Evolutionary conservation across 2,113 vertebrate genomes (phyloP).

Genomic region (Atlantisia rogersi): DNA sequence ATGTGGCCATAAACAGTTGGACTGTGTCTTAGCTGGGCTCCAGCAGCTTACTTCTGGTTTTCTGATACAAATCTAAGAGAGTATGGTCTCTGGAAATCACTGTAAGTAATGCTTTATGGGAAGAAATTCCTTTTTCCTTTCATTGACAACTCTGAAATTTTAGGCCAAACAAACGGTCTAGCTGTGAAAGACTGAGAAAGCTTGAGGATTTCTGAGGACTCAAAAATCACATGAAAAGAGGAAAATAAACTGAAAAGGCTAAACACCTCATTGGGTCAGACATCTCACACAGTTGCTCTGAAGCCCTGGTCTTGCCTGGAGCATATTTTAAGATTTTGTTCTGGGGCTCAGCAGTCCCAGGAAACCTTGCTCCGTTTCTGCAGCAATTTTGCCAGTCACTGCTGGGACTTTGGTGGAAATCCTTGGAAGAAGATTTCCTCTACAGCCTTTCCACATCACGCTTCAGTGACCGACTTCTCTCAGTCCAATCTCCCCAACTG

Average conservation of each 20-base stretch:
- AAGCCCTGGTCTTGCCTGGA: background rate
- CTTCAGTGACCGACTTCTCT: background rate
- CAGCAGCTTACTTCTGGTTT: background rate
- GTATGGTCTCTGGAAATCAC: background rate
- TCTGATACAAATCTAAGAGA: background rate
- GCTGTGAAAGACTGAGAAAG: background rate
- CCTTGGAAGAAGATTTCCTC: background rate
- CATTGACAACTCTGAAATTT: background rate
- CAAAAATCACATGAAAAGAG: background rate
- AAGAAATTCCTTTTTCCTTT: background rate
- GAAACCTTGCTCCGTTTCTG: background rate
- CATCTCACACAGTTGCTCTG: background rate
- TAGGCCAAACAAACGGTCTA: background rate
- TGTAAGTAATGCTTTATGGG: background rate
- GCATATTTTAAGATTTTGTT: background rate
- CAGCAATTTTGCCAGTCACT: background rate
- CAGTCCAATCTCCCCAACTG: background rate
- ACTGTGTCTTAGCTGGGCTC: background rate
- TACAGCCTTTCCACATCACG: background rate
- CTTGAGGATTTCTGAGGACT: background rate
- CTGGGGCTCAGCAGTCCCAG: background rate
- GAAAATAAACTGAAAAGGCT: background rate
- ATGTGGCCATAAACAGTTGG: background rate
- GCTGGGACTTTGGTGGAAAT: background rate
- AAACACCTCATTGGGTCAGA: background rate